phyloP scores from a whole-genome alignment of 2,113 vertebrate species.

The Chamaetylas fuelleborni region DNA sequence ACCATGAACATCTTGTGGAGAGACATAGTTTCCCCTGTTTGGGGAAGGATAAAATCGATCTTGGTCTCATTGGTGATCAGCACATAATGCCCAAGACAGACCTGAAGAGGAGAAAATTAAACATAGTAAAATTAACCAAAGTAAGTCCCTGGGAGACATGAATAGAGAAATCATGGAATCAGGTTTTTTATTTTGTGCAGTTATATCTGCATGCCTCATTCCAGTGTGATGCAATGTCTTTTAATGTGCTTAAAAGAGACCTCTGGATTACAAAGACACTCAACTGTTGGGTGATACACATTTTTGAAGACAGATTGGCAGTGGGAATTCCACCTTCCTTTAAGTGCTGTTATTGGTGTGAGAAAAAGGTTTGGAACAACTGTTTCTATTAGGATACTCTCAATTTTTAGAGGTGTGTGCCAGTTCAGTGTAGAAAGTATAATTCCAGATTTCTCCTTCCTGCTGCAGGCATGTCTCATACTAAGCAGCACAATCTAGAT shows the following conservation, averaged over 20 bases:
- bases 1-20: fast-evolving
- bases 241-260: not conserved
- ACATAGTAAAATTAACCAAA: not conserved
- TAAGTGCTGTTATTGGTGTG: not conserved
- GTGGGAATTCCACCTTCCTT: not conserved
- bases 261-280: not conserved
- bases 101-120: not conserved
- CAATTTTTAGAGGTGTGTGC: not conserved
- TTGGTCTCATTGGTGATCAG: not conserved
- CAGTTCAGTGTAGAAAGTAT: not conserved
- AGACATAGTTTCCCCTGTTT: not conserved
- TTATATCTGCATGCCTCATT: not conserved
- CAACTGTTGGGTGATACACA: not conserved
- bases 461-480: not conserved
- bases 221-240: not conserved
- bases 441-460: not conserved
- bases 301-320: not conserved
- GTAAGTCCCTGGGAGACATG: fast-evolving
- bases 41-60: not conserved
- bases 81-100: not conserved
- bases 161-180: not conserved
- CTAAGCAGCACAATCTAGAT: not conserved
- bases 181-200: not conserved
- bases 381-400: not conserved
- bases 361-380: not conserved